phyloP scores from a whole-genome alignment of 2,797 vertebrate genomes.

The Anabas testudineus region DNA sequence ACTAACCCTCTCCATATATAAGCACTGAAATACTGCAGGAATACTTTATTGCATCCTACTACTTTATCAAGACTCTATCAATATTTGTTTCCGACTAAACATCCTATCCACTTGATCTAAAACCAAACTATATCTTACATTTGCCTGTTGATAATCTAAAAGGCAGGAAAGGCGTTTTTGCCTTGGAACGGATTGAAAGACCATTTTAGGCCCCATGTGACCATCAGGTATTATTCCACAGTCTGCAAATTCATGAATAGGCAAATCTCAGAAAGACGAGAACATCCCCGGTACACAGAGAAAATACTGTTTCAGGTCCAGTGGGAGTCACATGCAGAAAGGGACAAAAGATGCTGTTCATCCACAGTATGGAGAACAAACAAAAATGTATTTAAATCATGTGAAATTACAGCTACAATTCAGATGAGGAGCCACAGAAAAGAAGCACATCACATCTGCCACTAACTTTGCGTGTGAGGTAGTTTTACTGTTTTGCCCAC shows the following conservation, averaged over 20 bases:
- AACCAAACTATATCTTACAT: not conserved
- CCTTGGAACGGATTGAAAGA: too few species aligned
- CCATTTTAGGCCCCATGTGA: not conserved
- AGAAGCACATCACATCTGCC: not conserved
- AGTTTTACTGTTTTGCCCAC: not conserved
- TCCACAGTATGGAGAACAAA: not conserved
- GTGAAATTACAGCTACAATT: not conserved
- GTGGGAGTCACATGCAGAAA: conserved; percentile 10
- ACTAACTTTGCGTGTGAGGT: not conserved
- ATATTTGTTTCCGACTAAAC: not conserved
- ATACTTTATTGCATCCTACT: not conserved
- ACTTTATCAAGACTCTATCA: not conserved
- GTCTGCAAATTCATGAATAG: not conserved
- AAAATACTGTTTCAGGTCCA: conserved; percentile 8
- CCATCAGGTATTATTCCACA: not conserved
- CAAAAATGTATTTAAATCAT: not conserved
- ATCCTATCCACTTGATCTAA: not conserved
- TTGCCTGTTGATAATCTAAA: too few species aligned
- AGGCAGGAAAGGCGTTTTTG: too few species aligned
- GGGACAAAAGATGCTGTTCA: not conserved
- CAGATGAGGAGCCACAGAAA: not conserved
- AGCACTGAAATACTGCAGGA: conserved; percentile 2
- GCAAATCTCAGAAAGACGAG: not conserved
- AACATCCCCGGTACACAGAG: not conserved
- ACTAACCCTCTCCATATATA: conserved; percentile 23